Percentiles rank a stretch among this genome's conserved stretches.
Evolutionary conservation across 2,797 vertebrate species (phyloP).

Genomic region (Kryptolebias ocellatus): DNA sequence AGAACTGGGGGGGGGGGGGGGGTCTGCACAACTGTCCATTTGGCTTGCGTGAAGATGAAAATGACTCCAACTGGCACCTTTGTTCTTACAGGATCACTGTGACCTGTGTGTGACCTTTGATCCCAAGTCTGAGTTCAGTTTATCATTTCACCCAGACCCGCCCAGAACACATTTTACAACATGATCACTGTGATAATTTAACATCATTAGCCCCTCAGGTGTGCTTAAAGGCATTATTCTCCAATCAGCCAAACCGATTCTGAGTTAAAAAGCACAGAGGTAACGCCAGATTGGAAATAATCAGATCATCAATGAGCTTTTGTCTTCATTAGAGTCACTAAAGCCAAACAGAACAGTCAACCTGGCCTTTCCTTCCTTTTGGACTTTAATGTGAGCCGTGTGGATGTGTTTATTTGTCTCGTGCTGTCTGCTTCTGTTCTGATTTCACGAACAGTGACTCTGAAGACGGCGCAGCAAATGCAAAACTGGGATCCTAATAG

Average conservation of each 20-base stretch:
- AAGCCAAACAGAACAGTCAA: slow-evolving; percentile 42
- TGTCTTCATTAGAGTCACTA: slow-evolving; percentile 49
- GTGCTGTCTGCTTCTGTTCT: slow-evolving; percentile 10
- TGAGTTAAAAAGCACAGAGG: slow-evolving; percentile 30
- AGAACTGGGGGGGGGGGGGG: slow-evolving; percentile 12
- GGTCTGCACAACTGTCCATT: slow-evolving; percentile 10
- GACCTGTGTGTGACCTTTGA: slow-evolving; percentile 13
- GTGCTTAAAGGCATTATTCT: slow-evolving; percentile 12
- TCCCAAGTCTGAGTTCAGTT: slow-evolving; percentile 1
- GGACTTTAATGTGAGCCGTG: slow-evolving; percentile 32
- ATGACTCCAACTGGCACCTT: slow-evolving; percentile 19
- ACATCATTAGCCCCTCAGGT: slow-evolving; percentile 37
- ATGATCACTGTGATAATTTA: slow-evolving; percentile 14
- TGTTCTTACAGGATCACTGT: slow-evolving; percentile 2
- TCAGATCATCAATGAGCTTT: slow-evolving; percentile 53
- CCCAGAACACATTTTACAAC: slow-evolving; percentile 2
- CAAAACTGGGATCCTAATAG: background rate
- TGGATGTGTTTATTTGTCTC: slow-evolving; percentile 42
- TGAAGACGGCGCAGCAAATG: slow-evolving; percentile 1
- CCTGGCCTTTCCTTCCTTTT: slow-evolving; percentile 43
- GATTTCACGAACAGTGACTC: slow-evolving; percentile 19
- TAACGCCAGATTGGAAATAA: slow-evolving; percentile 52
- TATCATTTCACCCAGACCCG: background rate
- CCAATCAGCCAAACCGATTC: slow-evolving; percentile 20
- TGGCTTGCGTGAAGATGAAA: slow-evolving; percentile 24